Percentiles rank a stretch among this genome's conserved stretches.
Evolutionary conservation across 2,888 invertebrate species (phyloP).

Genomic region (Caenorhabditis zanzibari): DNA sequence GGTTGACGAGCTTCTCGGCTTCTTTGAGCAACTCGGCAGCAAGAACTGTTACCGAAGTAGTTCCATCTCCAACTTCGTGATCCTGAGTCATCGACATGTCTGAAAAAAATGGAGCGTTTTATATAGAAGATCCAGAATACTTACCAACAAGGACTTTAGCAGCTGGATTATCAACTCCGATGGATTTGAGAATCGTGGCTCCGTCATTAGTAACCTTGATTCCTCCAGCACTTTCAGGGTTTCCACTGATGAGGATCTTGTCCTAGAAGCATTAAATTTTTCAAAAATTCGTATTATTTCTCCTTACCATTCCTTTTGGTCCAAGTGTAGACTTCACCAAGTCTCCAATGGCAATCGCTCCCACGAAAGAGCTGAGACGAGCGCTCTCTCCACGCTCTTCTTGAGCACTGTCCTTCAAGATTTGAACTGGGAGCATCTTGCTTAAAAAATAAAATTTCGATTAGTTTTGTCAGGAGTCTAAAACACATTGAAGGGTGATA

Average conservation of each 20-base stretch:
- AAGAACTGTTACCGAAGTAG: constrained; percentile 97
- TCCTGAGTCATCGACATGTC: constrained; percentile 99
- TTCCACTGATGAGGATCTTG: constrained; percentile 85
- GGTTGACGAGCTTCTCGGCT: constrained; percentile 94
- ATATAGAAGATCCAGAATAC: constrained; percentile 67
- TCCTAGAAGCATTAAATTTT: constrained; percentile 83
- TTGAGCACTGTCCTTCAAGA: constrained; percentile 96
- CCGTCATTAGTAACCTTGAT: constrained; percentile 99
- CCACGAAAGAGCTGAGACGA: constrained; percentile 96
- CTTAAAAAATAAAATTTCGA: constrained; percentile 25
- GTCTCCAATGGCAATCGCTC: constrained; percentile 98
- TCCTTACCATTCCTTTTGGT: constrained; percentile 97
- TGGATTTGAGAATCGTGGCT: constrained; percentile 95
- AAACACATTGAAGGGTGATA: not conserved
- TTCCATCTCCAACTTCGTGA: constrained; percentile 99
- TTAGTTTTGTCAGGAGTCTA: not conserved
- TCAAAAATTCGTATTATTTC: constrained; percentile 41
- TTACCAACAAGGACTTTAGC: constrained; percentile 95
- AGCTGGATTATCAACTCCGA: constrained; percentile 98
- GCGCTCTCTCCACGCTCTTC: constrained; percentile 98
- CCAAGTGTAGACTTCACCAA: constrained; percentile 98
- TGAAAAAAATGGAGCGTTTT: constrained; percentile 74
- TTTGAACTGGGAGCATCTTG: constrained; percentile 86
- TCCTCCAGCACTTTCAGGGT: constrained; percentile 78
- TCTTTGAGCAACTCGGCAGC: constrained; percentile 94